A percentile compares a stretch with the other conserved stretches of the same genome.
Evolutionary conservation across 2,888 invertebrate genomes (phyloP).

Genomic region (Drosophila multiciliata): DNA sequence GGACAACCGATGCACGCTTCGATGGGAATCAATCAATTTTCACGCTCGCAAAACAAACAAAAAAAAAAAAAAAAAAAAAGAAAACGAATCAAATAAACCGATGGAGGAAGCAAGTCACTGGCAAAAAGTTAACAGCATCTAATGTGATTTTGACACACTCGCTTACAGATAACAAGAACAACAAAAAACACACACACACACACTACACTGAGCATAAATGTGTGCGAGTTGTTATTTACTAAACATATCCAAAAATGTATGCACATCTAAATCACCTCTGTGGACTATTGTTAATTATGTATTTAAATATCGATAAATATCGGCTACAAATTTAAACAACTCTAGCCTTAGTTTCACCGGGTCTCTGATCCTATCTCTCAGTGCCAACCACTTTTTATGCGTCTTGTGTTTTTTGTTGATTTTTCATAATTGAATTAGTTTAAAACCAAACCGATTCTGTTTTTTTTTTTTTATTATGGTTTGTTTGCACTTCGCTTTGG

Average conservation of each 20-base stretch:
- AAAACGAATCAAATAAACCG: constrained; percentile 2
- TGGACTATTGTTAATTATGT: neutral
- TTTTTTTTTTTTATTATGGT: constrained; percentile 3
- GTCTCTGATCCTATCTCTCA: neutral
- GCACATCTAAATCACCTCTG: neutral
- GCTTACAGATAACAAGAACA: constrained; percentile 35
- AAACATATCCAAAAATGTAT: neutral
- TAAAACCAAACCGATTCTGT: constrained; percentile 56
- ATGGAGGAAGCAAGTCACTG: constrained; percentile 36
- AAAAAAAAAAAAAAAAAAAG: constrained; percentile 31
- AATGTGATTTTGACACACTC: constrained; percentile 79
- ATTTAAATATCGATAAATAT: neutral
- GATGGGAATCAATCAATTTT: constrained; percentile 80
- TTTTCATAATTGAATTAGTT: constrained; percentile 75
- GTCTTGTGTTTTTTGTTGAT: constrained; percentile 30
- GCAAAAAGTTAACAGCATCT: constrained; percentile 75
- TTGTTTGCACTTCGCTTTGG: constrained; percentile 51
- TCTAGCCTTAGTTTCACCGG: neutral
- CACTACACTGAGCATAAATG: constrained; percentile 30
- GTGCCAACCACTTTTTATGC: constrained; percentile 9
- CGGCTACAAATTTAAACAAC: neutral
- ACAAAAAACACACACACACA: constrained; percentile 3
- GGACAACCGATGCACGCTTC: constrained; percentile 73
- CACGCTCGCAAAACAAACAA: constrained; percentile 57
- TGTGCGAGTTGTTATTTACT: neutral